Base-by-base conservation (phyloP, 2,888 invertebrate species). In the Amphipoea lucens region DNA sequence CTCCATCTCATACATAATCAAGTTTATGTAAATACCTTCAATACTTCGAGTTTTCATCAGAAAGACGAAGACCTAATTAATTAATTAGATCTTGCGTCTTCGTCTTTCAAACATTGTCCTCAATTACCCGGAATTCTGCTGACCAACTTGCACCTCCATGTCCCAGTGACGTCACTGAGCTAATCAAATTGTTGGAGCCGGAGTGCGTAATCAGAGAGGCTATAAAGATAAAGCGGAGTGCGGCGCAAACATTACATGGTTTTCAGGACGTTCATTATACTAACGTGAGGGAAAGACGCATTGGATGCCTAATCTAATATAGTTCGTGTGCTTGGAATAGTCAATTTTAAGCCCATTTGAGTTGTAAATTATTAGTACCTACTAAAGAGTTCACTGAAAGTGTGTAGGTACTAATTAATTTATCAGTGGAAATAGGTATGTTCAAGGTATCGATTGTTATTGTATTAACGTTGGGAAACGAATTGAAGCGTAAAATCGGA, bases 171-270 rank as follows among this genome's bases (percentile, higher is more conserved):
- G 82, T 81, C 77, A 80, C 73, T 42, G 75, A 87, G 87, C 92
- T 94, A 93, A 93, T 93, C 92, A 92, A 93, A 92, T 93, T 90
- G 90, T 60, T 4, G n/a, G 57, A 60, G 4, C 4, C 1, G 23
- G 57, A 57, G 9, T 9, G 23, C 57, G 57, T n/a, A 57, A 57
- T 57, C 9, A 57, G 57, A 51, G 17, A 6, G 17, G 57, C 57
- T 23, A 57, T 57, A 11, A 23, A 23, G 57, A 23, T 57, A 57
- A 57, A 9, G 2, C 57, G 20, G 54, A 9, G 23, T 57, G 12
- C 12, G 48, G 12, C 12, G 48, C 48, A 48, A 48, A 48, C 48
- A 48, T 48, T 48, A 48, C 12, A 12, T 12, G 57, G 23, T 57
- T 23, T 57, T 23, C 9, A 57, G 23, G 23, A 23, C 57, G 23